Conservation (phyloP, 2,797 vertebrate species). For the Argya squamiceps region DNA sequence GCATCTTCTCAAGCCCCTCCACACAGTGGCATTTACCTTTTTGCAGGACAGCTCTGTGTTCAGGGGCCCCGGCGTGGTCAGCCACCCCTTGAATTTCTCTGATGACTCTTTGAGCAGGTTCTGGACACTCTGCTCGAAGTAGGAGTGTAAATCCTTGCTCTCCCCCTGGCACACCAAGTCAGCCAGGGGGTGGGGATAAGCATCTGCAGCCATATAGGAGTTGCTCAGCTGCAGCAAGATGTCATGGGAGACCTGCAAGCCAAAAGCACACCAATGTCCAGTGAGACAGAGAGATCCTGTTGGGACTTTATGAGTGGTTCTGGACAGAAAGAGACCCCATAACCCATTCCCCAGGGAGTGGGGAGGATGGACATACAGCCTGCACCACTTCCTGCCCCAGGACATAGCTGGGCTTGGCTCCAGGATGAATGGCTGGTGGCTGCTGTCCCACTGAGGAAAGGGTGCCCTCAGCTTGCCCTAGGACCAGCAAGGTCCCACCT, state of each 20-base stretch:
- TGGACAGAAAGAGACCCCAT: not conserved
- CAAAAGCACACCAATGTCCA: not conserved
- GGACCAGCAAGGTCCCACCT: fast-evolving
- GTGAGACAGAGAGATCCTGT: not conserved
- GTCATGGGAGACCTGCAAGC: constrained; percentile 82
- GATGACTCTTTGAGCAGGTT: constrained; percentile 78
- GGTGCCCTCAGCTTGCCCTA: not conserved
- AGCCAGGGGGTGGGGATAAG: constrained; percentile 78
- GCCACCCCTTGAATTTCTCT: constrained; percentile 85
- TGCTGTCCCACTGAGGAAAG: fast-evolving
- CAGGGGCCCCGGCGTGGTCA: constrained; percentile 71
- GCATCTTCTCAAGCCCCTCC: not conserved
- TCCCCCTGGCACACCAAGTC: constrained; percentile 72
- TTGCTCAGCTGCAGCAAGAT: constrained; percentile 84
- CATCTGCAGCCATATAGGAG: constrained; percentile 80
- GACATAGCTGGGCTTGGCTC: not conserved
- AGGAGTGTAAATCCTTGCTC: constrained; percentile 71
- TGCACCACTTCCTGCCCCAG: not conserved
- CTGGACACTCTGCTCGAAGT: constrained; percentile 81
- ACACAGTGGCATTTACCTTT: constrained; percentile 72
- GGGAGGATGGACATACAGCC: fast-evolving
- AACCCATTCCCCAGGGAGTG: not conserved
- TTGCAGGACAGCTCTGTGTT: constrained; percentile 84
- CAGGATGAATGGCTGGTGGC: fast-evolving
- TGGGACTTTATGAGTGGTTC: not conserved